phyloP scores from a whole-genome alignment of 1,140 invertebrate genomes.

The Drosophila hydei region DNA sequence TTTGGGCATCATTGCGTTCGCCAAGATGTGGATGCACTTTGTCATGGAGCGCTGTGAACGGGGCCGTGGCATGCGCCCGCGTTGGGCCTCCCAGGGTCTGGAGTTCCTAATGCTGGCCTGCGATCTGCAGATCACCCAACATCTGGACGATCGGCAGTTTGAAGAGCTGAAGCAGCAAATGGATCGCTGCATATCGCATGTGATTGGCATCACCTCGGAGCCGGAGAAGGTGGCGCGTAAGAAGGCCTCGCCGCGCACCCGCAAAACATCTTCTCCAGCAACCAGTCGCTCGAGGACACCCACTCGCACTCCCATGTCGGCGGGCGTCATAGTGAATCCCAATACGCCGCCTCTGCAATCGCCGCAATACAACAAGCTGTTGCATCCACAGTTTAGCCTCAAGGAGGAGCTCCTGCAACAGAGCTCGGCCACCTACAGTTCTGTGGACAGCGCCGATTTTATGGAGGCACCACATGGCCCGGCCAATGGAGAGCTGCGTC shows the following conservation, averaged over 20 bases:
- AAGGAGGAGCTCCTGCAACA: conserved; percentile 75
- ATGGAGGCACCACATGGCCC: conserved; percentile 50
- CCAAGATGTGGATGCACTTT: conserved; percentile 94
- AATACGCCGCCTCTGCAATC: conserved; percentile 75
- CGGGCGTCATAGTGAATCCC: conserved; percentile 69
- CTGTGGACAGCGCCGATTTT: conserved; percentile 59
- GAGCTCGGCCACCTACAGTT: conserved; percentile 49
- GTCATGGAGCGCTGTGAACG: conserved; percentile 92
- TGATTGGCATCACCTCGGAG: conserved; percentile 88
- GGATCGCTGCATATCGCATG: conserved; percentile 91
- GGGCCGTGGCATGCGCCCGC: conserved; percentile 91
- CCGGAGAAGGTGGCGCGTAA: conserved; percentile 83
- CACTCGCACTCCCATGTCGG: conserved; percentile 77
- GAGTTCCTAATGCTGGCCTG: conserved; percentile 93
- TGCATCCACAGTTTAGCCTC: conserved; percentile 81
- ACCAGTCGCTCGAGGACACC: conserved; percentile 77
- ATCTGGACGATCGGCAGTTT: conserved; percentile 91
- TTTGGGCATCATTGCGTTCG: conserved; percentile 89
- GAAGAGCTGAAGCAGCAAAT: conserved; percentile 89
- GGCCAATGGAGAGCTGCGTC: conserved; percentile 60
- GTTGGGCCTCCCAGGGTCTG: conserved; percentile 93
- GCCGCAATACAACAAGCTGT: conserved; percentile 77
- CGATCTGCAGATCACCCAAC: conserved; percentile 91
- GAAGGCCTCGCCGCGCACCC: conserved; percentile 84
- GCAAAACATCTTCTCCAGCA: conserved; percentile 81